Conservation (phyloP, 2,888 invertebrate genomes). For the Leptogaster cylindrica region DNA sequence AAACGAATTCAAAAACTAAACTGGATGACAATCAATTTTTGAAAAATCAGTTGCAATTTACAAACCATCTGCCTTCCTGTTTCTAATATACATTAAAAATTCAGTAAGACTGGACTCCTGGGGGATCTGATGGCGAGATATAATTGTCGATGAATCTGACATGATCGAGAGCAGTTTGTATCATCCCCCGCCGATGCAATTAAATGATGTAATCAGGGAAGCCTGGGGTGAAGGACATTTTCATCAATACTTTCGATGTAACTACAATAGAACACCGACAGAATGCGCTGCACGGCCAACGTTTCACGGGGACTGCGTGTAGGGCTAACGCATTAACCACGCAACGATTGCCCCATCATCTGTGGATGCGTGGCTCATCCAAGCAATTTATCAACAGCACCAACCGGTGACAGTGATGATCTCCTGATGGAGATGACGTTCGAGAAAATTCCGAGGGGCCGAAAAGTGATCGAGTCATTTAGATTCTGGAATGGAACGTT, state of each 20-base stretch:
- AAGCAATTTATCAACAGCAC: constrained; percentile 38
- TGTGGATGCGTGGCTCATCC: constrained; percentile 14
- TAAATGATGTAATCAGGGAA: constrained; percentile 33
- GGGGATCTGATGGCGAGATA: not conserved
- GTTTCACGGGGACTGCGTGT: constrained; percentile 2
- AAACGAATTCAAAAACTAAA: not conserved
- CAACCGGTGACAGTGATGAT: constrained; percentile 38
- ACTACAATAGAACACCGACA: constrained; percentile 11
- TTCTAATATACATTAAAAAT: constrained; percentile 35
- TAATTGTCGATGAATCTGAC: constrained; percentile 21
- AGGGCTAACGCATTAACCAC: constrained; percentile 14
- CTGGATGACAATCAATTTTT: constrained; percentile 23
- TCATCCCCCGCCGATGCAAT: constrained; percentile 37
- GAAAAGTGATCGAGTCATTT: not conserved
- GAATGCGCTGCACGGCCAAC: not conserved
- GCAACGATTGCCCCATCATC: not conserved
- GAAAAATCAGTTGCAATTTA: constrained; percentile 20
- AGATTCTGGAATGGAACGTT: not conserved
- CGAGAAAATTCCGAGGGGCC: constrained; percentile 12
- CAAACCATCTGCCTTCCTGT: constrained; percentile 23
- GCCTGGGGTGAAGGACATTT: constrained; percentile 39
- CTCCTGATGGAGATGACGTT: constrained; percentile 36
- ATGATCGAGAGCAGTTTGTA: constrained; percentile 12
- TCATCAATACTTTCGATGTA: constrained; percentile 8
- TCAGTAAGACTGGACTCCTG: constrained; percentile 9